Base-by-base conservation (phyloP, 1,140 invertebrate species). In the Penaeus chinensis region DNA sequence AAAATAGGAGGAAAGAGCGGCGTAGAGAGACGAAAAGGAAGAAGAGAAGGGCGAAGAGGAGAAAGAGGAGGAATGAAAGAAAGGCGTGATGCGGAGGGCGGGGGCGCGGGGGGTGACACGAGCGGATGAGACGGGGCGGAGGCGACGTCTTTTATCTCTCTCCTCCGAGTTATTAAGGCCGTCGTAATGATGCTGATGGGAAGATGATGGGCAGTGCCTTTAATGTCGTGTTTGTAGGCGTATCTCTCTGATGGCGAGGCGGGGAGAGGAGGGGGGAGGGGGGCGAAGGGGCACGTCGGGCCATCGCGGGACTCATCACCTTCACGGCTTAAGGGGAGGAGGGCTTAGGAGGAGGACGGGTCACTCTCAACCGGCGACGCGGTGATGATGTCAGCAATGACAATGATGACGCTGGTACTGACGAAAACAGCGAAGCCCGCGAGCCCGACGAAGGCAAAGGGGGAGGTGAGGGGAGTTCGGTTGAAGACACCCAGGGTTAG, bases 161-260 rank as follows among this genome's bases (percentile, higher is more conserved):
- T 65, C 27, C 71, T 47, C 60, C 60, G 74, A 61, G 79, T 82
- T 87, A 82, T 82, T 82, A 87, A 82, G 77, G 65, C 79, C 69
- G 76, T 82, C 63, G 83, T 89, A 85, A 89, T 89, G 79, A 63
- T 76, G 66, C 79, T 80, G 83, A 89, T 74, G 84, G 83, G 65
- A 54, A 71, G 77, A 60, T 85, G 88, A 89, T 32, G 82, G 88
- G 82, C 82, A 85, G 82, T 37, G 79, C 85, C 71, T 87, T 87
- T 87, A 87, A 87, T 87, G 80, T 82, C 82, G 60, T 87, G 81
- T 87, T 87, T 87, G 85, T 87, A 87, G 71, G 61, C 66, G 71
- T 79, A 87, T 87, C 85, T 76, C 65, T 78, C 24, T 87, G 79
- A 87, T 82, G 80, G 81, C 24, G n/a, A 27, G 19, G 69, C 2